Evolutionary conservation across 2,888 invertebrate species (phyloP).

Genomic region (Limnephilus marmoratus): DNA sequence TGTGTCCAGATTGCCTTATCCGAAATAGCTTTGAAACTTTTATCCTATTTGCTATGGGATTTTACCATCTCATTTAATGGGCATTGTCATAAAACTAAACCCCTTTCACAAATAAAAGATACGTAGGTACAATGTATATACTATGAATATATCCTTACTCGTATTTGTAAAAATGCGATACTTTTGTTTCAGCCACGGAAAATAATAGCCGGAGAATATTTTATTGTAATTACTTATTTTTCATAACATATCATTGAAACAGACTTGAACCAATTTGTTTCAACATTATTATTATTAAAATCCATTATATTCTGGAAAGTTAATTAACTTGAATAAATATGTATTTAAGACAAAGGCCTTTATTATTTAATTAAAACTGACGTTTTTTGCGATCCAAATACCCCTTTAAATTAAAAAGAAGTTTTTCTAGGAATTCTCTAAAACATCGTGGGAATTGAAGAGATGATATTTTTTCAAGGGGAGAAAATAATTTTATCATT

Average conservation of each 20-base stretch:
- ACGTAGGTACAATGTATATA: no score
- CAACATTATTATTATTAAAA: background rate
- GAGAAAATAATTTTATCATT: background rate
- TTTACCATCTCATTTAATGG: background rate
- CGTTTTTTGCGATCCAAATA: background rate
- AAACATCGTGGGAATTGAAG: background rate
- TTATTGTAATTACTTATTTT: no score
- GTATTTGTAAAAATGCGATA: background rate
- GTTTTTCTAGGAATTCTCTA: background rate
- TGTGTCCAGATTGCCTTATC: background rate
- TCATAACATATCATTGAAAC: no score
- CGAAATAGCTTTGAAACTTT: background rate
- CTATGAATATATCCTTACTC: background rate
- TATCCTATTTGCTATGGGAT: background rate
- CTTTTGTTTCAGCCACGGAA: background rate
- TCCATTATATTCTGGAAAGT: background rate
- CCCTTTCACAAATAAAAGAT: background rate
- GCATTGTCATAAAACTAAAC: background rate
- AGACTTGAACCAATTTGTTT: background rate
- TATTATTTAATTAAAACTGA: background rate
- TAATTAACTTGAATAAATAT: background rate
- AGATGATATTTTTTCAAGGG: background rate
- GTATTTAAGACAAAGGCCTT: no score
- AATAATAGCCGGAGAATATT: no score
- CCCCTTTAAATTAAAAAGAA: background rate